These are phyloP conservation scores for Kryphioiulus occultus DNA, from an alignment of 2,888 invertebrate genomes.

Conservation along the genomic window DNA sequence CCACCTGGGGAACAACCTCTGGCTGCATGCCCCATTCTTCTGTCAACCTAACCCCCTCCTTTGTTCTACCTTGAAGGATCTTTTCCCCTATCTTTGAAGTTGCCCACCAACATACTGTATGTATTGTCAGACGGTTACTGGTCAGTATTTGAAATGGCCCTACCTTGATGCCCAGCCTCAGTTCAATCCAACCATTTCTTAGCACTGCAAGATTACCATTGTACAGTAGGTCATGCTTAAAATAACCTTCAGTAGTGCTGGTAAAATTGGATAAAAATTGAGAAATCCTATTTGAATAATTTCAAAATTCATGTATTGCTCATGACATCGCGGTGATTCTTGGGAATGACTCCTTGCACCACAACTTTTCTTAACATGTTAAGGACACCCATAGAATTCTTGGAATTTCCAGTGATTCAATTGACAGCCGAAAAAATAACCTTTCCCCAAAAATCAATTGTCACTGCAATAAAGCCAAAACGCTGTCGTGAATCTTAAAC, in stretches of 20 bases:
- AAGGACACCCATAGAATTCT: neutral
- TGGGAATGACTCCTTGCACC: too few species aligned
- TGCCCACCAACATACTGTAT: too few species aligned
- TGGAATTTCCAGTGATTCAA: neutral
- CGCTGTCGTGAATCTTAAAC: neutral
- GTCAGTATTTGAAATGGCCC: neutral
- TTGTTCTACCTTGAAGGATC: neutral
- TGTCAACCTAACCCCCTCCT: neutral
- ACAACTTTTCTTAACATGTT: too few species aligned
- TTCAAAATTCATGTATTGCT: neutral
- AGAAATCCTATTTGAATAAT: neutral
- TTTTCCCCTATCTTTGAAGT: neutral
- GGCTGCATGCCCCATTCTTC: too few species aligned
- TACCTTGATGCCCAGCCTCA: neutral
- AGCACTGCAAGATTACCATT: neutral
- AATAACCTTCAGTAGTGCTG: neutral
- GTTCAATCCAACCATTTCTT: neutral
- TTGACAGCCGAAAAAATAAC: neutral
- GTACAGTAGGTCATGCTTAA: neutral
- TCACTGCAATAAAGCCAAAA: neutral
- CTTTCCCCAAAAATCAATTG: neutral
- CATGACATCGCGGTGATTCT: neutral
- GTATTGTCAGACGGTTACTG: neutral
- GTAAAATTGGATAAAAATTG: neutral
- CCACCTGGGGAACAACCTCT: neutral